A percentile compares a stretch with the other conserved stretches of the same genome.
Conservation (phyloP, 2,888 invertebrate species). For the Dorcus parallelipipedus region DNA sequence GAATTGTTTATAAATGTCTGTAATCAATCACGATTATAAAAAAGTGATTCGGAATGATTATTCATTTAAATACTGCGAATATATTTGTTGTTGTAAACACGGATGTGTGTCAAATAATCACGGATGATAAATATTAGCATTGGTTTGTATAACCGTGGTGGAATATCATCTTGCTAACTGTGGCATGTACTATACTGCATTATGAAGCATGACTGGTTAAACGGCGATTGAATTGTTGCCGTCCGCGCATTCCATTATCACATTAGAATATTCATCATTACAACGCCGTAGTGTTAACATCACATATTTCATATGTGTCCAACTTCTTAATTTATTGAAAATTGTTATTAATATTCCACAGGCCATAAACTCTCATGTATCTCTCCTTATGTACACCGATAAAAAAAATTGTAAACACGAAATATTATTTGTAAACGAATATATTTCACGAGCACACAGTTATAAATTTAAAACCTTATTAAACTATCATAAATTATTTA, state of each 20-base stretch:
- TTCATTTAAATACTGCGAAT: too few species aligned
- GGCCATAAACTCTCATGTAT: conserved; percentile 1
- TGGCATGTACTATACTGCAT: conserved; percentile 10
- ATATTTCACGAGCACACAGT: neutral
- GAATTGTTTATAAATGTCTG: too few species aligned
- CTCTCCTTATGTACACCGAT: neutral
- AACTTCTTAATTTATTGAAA: conserved; percentile 7
- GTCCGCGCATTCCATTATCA: conserved; percentile 26
- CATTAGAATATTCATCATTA: conserved; percentile 29
- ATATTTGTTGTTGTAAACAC: too few species aligned
- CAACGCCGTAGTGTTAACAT: conserved; percentile 14
- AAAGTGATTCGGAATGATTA: too few species aligned
- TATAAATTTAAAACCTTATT: neutral
- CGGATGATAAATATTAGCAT: neutral
- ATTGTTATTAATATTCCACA: conserved; percentile 7
- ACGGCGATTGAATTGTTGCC: conserved; percentile 25
- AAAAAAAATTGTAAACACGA: conserved; percentile 1
- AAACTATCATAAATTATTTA: neutral
- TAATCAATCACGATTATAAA: too few species aligned
- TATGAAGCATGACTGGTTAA: conserved; percentile 25
- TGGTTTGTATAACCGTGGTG: conserved; percentile 18
- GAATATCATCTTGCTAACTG: conserved; percentile 22
- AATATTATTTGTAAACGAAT: neutral
- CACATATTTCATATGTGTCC: conserved; percentile 12
- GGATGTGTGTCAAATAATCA: too few species aligned